These are phyloP conservation scores for Acrocyrtus sp. DNA, from an alignment of 2,888 invertebrate genomes.

Conservation along the genomic window DNA sequence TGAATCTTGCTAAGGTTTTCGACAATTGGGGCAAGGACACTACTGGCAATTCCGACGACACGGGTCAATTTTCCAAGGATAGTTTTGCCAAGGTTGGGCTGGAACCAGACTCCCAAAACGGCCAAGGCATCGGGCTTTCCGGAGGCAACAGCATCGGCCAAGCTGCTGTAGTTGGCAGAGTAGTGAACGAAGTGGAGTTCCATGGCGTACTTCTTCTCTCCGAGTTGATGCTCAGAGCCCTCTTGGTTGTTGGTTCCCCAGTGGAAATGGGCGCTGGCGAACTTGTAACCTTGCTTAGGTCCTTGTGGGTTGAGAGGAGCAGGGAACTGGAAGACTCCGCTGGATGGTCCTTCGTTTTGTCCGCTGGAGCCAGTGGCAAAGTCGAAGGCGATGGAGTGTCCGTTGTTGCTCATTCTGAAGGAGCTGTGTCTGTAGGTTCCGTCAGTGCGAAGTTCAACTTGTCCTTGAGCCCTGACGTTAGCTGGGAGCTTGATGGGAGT, in stretches of 20 bases:
- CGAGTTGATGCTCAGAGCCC: conserved; percentile 2
- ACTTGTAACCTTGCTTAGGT: not conserved
- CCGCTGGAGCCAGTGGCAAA: not conserved
- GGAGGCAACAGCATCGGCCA: not conserved
- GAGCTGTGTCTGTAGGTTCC: not conserved
- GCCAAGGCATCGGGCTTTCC: not conserved
- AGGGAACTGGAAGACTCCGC: not conserved
- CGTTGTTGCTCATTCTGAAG: not conserved
- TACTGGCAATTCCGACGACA: not conserved
- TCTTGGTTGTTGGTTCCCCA: not conserved
- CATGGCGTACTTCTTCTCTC: not conserved
- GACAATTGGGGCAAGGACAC: not conserved
- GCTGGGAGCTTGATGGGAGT: conserved; percentile 15
- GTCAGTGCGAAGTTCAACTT: not conserved
- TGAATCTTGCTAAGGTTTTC: too few relatives aligned
- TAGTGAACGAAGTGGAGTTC: conserved; percentile 20
- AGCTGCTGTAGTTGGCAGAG: not conserved
- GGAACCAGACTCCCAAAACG: not conserved
- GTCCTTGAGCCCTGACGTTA: not conserved
- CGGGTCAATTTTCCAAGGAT: not conserved
- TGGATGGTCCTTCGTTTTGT: too few relatives aligned
- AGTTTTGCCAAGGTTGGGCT: too few relatives aligned
- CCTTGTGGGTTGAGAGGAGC: not conserved
- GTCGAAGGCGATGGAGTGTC: not conserved
- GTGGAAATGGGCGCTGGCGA: not conserved